Percentiles rank a stretch among this genome's conserved stretches.
Evolutionary conservation across 2,797 vertebrate species (phyloP).

Genomic region (Myotis myotis): DNA sequence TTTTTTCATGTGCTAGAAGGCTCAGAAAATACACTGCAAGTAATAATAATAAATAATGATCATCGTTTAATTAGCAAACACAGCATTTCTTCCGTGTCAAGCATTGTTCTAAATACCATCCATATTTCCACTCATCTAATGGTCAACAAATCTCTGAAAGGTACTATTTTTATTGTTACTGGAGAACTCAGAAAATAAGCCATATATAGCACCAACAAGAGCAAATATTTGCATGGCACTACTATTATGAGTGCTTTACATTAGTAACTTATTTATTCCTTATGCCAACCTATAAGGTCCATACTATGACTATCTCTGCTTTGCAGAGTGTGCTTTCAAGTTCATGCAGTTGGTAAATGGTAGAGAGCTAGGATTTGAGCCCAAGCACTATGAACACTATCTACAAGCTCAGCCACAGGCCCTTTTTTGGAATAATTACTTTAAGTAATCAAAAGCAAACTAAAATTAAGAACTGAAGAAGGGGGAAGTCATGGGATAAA

Average conservation of each 20-base stretch:
- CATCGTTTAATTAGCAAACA: not conserved
- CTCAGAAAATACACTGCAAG: not conserved
- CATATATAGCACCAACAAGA: not conserved
- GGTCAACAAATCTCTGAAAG: not conserved
- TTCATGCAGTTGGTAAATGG: not conserved
- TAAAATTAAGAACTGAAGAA: not conserved
- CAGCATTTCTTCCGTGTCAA: not conserved
- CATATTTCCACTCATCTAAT: conserved; percentile 3
- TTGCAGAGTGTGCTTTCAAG: not conserved
- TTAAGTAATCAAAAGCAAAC: conserved; percentile 10
- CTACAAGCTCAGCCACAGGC: not conserved
- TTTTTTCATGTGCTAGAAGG: not conserved
- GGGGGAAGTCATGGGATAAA: not conserved
- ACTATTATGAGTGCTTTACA: not conserved
- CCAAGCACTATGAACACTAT: not conserved
- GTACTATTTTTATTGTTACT: not conserved
- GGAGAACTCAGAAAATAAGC: conserved; percentile 26
- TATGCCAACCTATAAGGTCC: not conserved
- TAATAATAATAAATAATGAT: not conserved
- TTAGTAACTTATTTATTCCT: not conserved
- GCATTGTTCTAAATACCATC: not conserved
- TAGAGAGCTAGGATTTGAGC: not conserved
- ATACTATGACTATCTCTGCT: not conserved
- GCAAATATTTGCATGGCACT: not conserved
- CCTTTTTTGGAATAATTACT: not conserved